Conservation (phyloP, 2,113 vertebrate species). For the Mionectes macconnelli region DNA sequence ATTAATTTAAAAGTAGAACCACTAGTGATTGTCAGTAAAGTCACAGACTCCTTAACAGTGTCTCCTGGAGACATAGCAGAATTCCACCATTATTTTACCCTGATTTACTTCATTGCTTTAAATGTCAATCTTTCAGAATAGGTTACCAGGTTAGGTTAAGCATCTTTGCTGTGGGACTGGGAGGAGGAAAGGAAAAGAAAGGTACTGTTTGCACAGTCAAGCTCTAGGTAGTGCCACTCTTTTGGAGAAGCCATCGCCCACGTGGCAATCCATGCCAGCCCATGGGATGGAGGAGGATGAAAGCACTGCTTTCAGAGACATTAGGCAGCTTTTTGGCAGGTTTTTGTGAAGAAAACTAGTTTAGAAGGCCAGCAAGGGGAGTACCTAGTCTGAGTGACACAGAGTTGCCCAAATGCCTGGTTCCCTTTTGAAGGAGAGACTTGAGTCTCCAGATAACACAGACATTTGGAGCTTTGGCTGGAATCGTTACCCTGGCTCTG, state of each 20-base stretch:
- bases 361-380: not conserved
- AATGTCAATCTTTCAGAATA: not conserved
- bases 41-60: not conserved
- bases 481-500: not conserved
- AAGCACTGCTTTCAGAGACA: not conserved
- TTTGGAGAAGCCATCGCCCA: not conserved
- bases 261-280: not conserved
- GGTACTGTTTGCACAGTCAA: not conserved
- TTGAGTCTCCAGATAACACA: not conserved
- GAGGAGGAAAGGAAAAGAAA: not conserved
- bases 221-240: not conserved
- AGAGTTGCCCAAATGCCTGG: not conserved
- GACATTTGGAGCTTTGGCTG: not conserved
- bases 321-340: not conserved
- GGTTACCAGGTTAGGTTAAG: not conserved
- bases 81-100: not conserved
- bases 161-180: not conserved
- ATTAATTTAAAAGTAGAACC: not conserved
- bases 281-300: not conserved
- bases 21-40: slow-evolving; percentile 34
- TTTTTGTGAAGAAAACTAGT: not conserved
- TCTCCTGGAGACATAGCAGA: not conserved
- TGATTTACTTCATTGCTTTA: not conserved
- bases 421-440: not conserved
- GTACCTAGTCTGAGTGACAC: not conserved